Base-by-base conservation (phyloP, 2,797 vertebrate genomes). In the Odontamblyopus rebecca region DNA sequence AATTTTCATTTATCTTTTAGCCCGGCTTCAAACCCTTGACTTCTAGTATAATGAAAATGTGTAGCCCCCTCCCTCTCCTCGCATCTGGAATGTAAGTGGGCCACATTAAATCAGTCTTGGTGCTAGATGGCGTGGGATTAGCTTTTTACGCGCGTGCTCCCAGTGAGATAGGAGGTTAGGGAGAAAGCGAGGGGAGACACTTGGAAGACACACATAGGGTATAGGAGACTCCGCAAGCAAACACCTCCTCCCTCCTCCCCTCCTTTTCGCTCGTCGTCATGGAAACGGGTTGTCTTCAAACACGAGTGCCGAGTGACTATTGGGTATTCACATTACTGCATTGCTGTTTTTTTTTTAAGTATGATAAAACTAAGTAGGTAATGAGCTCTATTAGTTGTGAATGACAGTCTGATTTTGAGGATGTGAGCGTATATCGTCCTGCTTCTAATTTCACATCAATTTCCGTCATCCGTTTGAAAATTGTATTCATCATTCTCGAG, bases 281-380 rank as follows among this genome's bases (percentile, higher is more conserved):
- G 89, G 91, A 88, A 93, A 94, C 90, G 75, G 71, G 77, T 89
- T 86, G 89, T 86, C 83, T 89, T 91, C 84, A 87, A 86, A 81
- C 82, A 75, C 41, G 65, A 67, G 75, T 48, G 76, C 19, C 63
- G 61, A 68, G 72, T 74, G 59, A 75, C 53, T 76, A 76, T 50
- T 76, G 59, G 44, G 66, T 76, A 54, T 68, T 74, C 78, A 73
- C 66, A 74, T 72, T 75, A 69, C 67, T 67, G 38, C 70, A 62
- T 48, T 61, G 50, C 27, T 51, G 69, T 70, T 79, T 44, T 56
- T 67, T 19, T 67, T 18, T 15, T 66, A 19, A 72, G 41, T 27
- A 6, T 60, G 50, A 70, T 68, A 48, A 61, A 73, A 29, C 2
- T 38, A 66, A 76, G 62, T 67, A 59, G 69, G 30, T 57, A 63